Base-by-base conservation (phyloP, 1,140 invertebrate species). In the Belonocnema kinseyi region DNA sequence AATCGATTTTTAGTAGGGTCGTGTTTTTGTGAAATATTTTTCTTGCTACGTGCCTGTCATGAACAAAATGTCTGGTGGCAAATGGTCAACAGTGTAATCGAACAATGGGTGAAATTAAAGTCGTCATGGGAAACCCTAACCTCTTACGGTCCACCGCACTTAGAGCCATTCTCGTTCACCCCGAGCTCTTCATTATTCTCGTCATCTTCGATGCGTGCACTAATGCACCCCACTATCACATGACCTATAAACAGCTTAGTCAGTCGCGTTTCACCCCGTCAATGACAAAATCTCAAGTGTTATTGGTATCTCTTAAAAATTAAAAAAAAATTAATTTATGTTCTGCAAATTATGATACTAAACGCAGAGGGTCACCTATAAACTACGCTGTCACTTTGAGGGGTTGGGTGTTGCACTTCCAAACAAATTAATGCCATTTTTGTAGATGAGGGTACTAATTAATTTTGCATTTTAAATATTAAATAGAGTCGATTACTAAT, bases 101-200 rank as follows among this genome's bases (percentile, higher is more conserved):
- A 86, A 86, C 86, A 88, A 89, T 88, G 84, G 80, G 61, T 74
- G 80, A 87, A 90, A 90, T 90, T 86, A 86, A 90, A 90, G 84
- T 89, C 86, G 88, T 88, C 88, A 90, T 91, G 90, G 90, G 88
- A 90, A 91, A 89, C 85, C 87, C 83, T 82, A 87, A 85, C 80
- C 86, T 88, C 86, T 90, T 91, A 88, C 85, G 85, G 86, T 90
- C 86, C 81, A 85, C 82, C 86, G 89, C 87, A 85, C 83, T 85
- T 80, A 75, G 75, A 79, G 76, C 80, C 76, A 78, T 82, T 84
- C 82, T 82, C 80, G 72, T 78, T 80, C 77, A 77, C 83, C 80
- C 84, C 75, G 82, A 82, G 72, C 81, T 85, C 80, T 86, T 87
- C 83, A 84, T 87, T 87, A 85, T 86, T 82, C 80, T 74, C 77